Conservation (phyloP, 92 coral and sea anemone genomes). For the Epizoanthus rinbou region DNA sequence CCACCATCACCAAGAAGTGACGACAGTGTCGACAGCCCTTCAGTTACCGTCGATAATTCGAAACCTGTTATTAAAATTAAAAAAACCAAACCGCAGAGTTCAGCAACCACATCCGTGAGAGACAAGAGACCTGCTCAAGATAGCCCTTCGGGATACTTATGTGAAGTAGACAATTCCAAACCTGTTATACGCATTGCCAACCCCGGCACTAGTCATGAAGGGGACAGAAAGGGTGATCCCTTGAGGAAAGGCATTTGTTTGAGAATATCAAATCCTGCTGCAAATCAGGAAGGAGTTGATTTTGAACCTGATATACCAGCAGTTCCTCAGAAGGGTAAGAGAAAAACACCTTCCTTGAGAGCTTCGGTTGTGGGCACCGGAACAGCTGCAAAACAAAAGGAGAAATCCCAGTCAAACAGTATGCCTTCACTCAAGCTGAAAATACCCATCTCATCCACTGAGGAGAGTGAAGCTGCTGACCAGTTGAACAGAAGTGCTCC, state of each 20-base stretch:
- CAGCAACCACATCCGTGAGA: constrained; percentile 43
- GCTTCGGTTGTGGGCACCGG: constrained; percentile 5
- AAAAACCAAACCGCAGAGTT: constrained; percentile 62
- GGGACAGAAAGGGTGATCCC: constrained; percentile 54
- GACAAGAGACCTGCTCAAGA: constrained; percentile 53
- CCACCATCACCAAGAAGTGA: constrained; percentile 81
- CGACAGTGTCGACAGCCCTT: constrained; percentile 45
- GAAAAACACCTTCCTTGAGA: background rate
- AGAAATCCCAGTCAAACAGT: constrained; percentile 65
- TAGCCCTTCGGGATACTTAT: constrained; percentile 45
- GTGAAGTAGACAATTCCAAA: constrained; percentile 72
- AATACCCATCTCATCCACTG: constrained; percentile 56
- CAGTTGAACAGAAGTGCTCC: constrained; percentile 59
- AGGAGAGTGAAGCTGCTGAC: constrained; percentile 37
- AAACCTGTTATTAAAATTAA: constrained; percentile 89
- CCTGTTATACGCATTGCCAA: constrained; percentile 78
- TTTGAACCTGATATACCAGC: background rate
- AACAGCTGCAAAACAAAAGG: constrained; percentile 36
- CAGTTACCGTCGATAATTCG: constrained; percentile 64
- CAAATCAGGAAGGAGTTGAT: constrained; percentile 28
- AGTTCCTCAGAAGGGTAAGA: constrained; percentile 26
- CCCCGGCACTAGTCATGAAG: constrained; percentile 49
- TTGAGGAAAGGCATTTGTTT: constrained; percentile 42
- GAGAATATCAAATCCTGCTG: constrained; percentile 30
- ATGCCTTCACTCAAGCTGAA: constrained; percentile 80